phyloP scores from a whole-genome alignment of 92 coral and sea anemone genomes.

The Phymanthus crucifer region DNA sequence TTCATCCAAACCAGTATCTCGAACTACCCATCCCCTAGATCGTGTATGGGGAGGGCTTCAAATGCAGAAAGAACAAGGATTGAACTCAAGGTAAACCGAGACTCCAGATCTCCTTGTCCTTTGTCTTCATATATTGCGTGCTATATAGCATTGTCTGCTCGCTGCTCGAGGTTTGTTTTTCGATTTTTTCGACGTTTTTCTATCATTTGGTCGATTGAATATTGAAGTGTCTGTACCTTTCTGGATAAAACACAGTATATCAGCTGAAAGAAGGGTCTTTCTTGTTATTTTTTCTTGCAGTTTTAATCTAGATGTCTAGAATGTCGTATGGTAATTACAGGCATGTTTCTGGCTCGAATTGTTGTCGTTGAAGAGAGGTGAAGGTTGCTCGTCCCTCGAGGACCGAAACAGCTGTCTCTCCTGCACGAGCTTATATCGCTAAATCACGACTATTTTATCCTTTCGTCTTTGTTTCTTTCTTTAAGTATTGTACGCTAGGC shows the following conservation, averaged over 20 bases:
- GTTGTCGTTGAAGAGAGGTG: not conserved
- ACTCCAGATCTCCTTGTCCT: slow-evolving; percentile 18
- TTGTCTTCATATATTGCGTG: slow-evolving; percentile 37
- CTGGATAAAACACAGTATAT: not conserved
- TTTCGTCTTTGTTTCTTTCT: not conserved
- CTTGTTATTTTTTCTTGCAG: not conserved
- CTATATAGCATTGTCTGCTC: slow-evolving; percentile 42
- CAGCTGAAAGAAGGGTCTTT: not conserved
- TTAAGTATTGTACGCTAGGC: not conserved
- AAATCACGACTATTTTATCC: not conserved
- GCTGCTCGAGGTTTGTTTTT: slow-evolving; percentile 8
- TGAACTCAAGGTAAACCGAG: slow-evolving; percentile 55
- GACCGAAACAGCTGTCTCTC: not conserved
- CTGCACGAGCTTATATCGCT: not conserved
- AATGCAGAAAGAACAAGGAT: slow-evolving; percentile 13
- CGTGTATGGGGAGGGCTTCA: slow-evolving; percentile 61
- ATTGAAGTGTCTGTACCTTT: not conserved
- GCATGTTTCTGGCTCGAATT: not conserved
- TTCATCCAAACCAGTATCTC: slow-evolving; percentile 28
- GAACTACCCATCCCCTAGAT: slow-evolving; percentile 37
- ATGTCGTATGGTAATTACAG: not conserved
- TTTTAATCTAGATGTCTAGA: not conserved
- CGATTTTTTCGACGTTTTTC: slow-evolving; percentile 15
- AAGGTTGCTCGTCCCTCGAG: not conserved
- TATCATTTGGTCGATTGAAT: slow-evolving; percentile 15